Base-by-base conservation (phyloP, 2,113 vertebrate genomes). In the Oreochromis tanganicae region DNA sequence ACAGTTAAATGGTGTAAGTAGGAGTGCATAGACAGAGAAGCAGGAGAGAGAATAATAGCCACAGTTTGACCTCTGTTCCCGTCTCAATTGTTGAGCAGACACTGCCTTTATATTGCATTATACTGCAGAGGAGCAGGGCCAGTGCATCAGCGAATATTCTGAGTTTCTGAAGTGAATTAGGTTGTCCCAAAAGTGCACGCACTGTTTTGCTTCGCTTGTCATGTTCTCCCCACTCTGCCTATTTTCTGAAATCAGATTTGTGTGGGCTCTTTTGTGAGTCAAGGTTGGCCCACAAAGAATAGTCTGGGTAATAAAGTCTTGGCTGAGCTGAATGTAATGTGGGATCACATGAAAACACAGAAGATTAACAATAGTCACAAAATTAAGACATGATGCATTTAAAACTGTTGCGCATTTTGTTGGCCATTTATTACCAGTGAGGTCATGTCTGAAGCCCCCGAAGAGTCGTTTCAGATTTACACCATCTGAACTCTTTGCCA, bases 101-200 rank as follows among this genome's bases (percentile, higher is more conserved):
- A 88, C 94, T 90, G 91, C 89, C 84, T 93, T 92, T 92, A 87
- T 94, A 95, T 95, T 95, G 87, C 91, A 95, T 95, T 94, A 94
- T 91, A 80, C 87, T 92, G 88, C 66, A 85, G 90, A 88, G 87
- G 80, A 94, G 83, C 88, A 88, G 89, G 85, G 84, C 90, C 91
- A 78, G 92, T 92, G 93, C 94, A 96, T 95, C 93, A 95, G 95
- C 94, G 93, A 94, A 93, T 94, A 95, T 94, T 95, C 92, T 86
- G 82, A 94, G 82, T 95, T 95, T 95, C 91, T 92, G 86, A 95
- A 96, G 93, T 94, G 91, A 95, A 95, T 96, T 96, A 96, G 89
- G 89, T 90, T 92, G 82, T 94, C 92, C 88, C 91, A 95, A 94
- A 96, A 96, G 93, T 95, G 92, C 95, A 90, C 75, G 85, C 90